Evolutionary conservation across 2,797 vertebrate genomes (phyloP), one percentile per base, ranked within the genome.

Genomic region (Ctenosaura bakeri): DNA sequence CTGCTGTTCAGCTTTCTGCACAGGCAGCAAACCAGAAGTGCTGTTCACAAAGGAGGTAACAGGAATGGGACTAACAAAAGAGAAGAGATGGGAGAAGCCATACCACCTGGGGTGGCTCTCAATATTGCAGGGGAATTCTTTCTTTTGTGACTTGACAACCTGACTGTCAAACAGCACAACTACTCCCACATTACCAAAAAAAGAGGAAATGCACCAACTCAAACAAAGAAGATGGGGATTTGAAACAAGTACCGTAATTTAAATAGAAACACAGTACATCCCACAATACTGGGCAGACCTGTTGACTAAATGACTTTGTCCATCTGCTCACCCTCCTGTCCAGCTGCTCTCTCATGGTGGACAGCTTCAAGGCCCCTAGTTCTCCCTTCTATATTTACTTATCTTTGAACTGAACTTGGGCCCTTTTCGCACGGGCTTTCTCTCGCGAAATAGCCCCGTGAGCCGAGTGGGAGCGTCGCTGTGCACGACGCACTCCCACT

Each of bases 1-100:
- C 64, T 85, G 52, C 64, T 81, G 64, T 81, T 88, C 35, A 32
- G 4, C 64, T 42, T 88, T 71, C 35, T 81, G 78, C 10, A 69
- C n/a, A 38, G 16, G 83, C 5, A 82, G 50, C 35, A 71, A 38
- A 74, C 64, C 14, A 42, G 14, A 26, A 73, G 52, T 42, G 50
- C 50, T 22, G 80, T 26, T 88, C 9, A 6, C 35, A 56, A 42
- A 56, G 35, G 24, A 73, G 22, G 14, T 22, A 22, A 54, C 56
- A 59, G 35, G 42, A 77, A 74, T 38, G 80, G 32, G 14, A 20
- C 7, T 62, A 6, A 38, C 18, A 82, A 52, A 62, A 62, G n/a
- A 10, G 16, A n/a, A 82, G 32, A 12, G 80, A 2, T 4, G 1
- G 56, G 10, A 82, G 54, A 82, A 38, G 18, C 83, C 56, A 22